Evolutionary conservation across 2,888 invertebrate species (phyloP).

Genomic region (Auanema freiburgensis): DNA sequence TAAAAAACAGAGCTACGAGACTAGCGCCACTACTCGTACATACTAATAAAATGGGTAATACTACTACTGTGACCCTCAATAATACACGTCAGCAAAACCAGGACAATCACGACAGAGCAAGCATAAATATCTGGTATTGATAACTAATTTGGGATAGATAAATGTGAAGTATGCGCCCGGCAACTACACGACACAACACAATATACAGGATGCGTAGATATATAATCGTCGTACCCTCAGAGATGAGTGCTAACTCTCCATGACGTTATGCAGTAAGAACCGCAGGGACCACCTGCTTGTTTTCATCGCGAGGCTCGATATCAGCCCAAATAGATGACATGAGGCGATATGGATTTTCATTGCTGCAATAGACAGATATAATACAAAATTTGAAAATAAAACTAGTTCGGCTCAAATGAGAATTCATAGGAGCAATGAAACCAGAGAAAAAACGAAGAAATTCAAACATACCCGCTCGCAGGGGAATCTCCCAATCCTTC

Average conservation of each 20-base stretch:
- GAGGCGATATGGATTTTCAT: conserved; percentile 16
- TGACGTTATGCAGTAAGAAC: conserved; percentile 13
- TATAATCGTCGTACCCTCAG: neutral
- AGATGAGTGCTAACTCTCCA: neutral
- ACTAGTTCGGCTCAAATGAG: too few species aligned
- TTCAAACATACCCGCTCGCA: conserved; percentile 35
- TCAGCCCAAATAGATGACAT: conserved; percentile 25
- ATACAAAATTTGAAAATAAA: neutral
- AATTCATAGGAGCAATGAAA: too few species aligned
- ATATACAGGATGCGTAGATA: neutral
- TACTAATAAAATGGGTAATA: too few species aligned
- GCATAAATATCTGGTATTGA: too few species aligned
- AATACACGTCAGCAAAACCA: too few species aligned
- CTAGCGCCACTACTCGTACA: too few species aligned
- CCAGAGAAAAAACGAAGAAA: neutral
- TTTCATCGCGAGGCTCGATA: conserved; percentile 21
- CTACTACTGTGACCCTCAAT: too few species aligned
- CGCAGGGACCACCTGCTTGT: conserved; percentile 16
- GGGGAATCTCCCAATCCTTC: conserved; percentile 54
- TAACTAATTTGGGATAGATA: too few species aligned
- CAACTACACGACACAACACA: neutral
- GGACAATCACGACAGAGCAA: too few species aligned
- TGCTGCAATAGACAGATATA: conserved; percentile 5
- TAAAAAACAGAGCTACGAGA: too few species aligned
- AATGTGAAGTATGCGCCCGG: too few species aligned